A percentile compares a stretch with the other conserved stretches of the same genome.
Evolutionary conservation across 2,797 vertebrate species (phyloP).

Genomic region (Falco rusticolus): DNA sequence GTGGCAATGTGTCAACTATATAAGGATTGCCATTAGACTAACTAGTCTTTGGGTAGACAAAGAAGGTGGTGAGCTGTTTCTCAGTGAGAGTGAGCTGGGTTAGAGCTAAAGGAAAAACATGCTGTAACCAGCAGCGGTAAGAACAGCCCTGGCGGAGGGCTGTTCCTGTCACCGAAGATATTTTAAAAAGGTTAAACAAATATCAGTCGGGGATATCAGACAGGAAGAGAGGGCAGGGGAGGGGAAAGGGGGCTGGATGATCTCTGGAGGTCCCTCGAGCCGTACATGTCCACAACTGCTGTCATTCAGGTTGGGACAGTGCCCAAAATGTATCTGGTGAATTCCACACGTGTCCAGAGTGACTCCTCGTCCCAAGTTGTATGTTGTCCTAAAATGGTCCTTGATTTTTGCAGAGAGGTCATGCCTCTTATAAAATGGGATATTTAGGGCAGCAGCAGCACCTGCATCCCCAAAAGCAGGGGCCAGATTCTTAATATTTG

Average conservation of each 20-base stretch:
- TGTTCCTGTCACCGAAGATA: background rate
- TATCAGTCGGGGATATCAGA: background rate
- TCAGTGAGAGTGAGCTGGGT: background rate
- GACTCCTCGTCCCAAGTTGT: background rate
- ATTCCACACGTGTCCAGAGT: slow-evolving; percentile 19
- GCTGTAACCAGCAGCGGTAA: background rate
- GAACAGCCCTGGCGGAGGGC: background rate
- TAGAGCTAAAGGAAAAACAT: background rate
- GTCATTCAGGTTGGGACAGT: slow-evolving; percentile 26
- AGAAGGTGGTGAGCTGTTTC: background rate
- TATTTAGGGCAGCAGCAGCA: background rate
- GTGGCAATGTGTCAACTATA: background rate
- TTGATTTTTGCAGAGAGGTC: slow-evolving; percentile 1
- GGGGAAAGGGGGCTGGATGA: background rate
- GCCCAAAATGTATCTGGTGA: slow-evolving; percentile 50
- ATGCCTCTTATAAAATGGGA: background rate
- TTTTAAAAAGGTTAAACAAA: slow-evolving; percentile 39
- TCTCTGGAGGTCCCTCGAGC: background rate
- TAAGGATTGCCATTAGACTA: background rate
- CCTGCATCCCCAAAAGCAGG: background rate
- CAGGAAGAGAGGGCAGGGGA: slow-evolving; percentile 14
- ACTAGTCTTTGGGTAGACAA: background rate
- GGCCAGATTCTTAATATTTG: background rate
- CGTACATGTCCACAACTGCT: background rate
- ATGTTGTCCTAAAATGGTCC: slow-evolving; percentile 48